Evolutionary conservation across 2,797 vertebrate genomes (phyloP), one percentile per base, ranked within the genome.

Genomic region (Liparis tanakae): DNA sequence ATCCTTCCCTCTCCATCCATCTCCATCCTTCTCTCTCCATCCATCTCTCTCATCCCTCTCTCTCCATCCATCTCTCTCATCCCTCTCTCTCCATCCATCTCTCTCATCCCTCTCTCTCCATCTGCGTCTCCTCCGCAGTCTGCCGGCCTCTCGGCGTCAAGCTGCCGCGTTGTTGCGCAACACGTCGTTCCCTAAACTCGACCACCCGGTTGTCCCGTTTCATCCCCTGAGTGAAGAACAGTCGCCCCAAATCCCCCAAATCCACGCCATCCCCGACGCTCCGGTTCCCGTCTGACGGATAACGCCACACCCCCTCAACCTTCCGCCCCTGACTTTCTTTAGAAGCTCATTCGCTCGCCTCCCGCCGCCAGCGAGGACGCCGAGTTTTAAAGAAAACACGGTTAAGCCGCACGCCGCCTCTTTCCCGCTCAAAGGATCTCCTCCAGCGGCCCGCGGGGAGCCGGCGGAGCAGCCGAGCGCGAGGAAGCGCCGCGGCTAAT

Each of bases 401-500:
- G 82, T 74, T 60, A 72, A 83, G 76, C 77, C 53, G 41, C 78
- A 72, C 87, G 79, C 80, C 56, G 76, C 67, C 36, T 72, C 84
- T 87, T 70, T 61, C 59, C 72, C 77, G 84, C 87, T 85, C 68
- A 84, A 89, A 88, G 78, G 80, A 79, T 89, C 74, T 81, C 79
- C 85, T 86, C 80, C 68, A 72, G 83, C 48, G 60, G 83, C 70
- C 88, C 83, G 34, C 60, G 50, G 84, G 89, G 85, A 94, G 82
- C 85, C 87, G 78, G 83, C 80, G 79, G 86, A 84, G 88, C 92
- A 90, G 90, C 86, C 87, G 85, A 92, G 84, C 79, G 88, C 90
- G 83, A 83, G 86, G 84, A 88, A 86, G 89, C 91, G 91, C 91
- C 90, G 90, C 63, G 86, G 90, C 91, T 93, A 94, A 95, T 93